phyloP scores from a whole-genome alignment of 2,797 vertebrate genomes.

The Anguilla anguilla region DNA sequence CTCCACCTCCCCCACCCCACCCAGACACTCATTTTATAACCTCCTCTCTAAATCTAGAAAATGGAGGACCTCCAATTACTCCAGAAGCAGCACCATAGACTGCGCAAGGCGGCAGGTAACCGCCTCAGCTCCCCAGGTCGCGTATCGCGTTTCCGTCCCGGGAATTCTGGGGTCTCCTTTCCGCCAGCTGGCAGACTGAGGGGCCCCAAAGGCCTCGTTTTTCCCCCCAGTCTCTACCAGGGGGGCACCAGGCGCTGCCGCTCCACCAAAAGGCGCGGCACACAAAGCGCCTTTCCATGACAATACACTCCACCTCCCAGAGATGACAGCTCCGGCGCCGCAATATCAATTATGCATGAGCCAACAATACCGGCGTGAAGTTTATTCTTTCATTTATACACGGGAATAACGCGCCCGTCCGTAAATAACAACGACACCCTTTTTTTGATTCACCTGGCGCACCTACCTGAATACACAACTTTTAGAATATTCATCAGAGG shows the following conservation, averaged over 20 bases:
- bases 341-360: neutral
- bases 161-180: too few relatives aligned
- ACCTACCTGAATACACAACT: neutral
- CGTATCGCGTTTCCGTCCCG: neutral
- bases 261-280: neutral
- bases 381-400: neutral
- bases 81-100: neutral
- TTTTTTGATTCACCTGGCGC: neutral
- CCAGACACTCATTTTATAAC: neutral
- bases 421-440: neutral
- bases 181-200: slow-evolving; percentile 2
- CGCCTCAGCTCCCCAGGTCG: neutral
- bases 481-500: neutral
- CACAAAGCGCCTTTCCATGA: neutral
- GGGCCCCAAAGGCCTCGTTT: neutral
- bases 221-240: neutral
- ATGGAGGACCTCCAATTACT: slow-evolving; percentile 1
- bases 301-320: neutral
- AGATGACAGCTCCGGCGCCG: neutral
- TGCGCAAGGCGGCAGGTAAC: neutral
- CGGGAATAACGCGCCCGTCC: neutral
- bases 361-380: neutral
- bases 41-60: neutral
- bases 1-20: neutral
- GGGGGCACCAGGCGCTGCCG: neutral